phyloP scores from a whole-genome alignment of 2,888 invertebrate species.

The Lithodes maja region DNA sequence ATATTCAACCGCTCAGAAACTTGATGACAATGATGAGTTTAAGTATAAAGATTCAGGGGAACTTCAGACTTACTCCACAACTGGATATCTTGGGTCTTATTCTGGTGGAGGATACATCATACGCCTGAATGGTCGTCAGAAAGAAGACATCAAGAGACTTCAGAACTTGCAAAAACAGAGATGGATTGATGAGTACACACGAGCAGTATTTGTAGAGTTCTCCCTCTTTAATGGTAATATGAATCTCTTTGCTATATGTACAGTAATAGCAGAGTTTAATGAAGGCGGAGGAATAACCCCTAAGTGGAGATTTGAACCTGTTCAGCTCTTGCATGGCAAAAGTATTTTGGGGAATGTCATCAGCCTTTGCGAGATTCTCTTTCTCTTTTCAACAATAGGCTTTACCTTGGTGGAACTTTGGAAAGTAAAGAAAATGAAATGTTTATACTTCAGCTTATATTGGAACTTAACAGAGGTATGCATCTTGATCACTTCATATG shows the following conservation, averaged over 20 bases:
- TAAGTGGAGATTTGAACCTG: constrained; percentile 69
- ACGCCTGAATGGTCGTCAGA: constrained; percentile 71
- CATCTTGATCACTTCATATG: constrained; percentile 58
- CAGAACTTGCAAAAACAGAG: constrained; percentile 73
- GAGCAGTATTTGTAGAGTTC: constrained; percentile 77
- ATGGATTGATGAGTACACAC: constrained; percentile 77
- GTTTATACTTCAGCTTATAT: constrained; percentile 57
- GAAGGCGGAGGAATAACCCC: constrained; percentile 71
- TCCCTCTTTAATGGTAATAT: constrained; percentile 77
- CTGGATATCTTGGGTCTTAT: constrained; percentile 75
- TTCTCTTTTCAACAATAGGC: constrained; percentile 74
- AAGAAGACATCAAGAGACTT: constrained; percentile 73
- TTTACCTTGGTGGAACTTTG: constrained; percentile 73
- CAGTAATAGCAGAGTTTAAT: constrained; percentile 69
- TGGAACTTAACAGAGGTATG: constrained; percentile 63
- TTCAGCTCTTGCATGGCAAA: constrained; percentile 39
- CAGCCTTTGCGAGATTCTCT: constrained; percentile 75
- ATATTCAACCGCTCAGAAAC: too few species aligned
- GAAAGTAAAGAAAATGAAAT: constrained; percentile 61
- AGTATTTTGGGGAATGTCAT: constrained; percentile 73
- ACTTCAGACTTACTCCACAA: constrained; percentile 75
- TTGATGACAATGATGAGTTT: constrained; percentile 45
- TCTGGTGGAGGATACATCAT: constrained; percentile 76
- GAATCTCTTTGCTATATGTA: constrained; percentile 72
- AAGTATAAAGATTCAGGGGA: constrained; percentile 73